Percentiles rank a stretch among this genome's conserved stretches.
These are phyloP conservation scores for Drosophila seguyi DNA, from an alignment of 1,140 invertebrate species.

Conservation along the genomic window DNA sequence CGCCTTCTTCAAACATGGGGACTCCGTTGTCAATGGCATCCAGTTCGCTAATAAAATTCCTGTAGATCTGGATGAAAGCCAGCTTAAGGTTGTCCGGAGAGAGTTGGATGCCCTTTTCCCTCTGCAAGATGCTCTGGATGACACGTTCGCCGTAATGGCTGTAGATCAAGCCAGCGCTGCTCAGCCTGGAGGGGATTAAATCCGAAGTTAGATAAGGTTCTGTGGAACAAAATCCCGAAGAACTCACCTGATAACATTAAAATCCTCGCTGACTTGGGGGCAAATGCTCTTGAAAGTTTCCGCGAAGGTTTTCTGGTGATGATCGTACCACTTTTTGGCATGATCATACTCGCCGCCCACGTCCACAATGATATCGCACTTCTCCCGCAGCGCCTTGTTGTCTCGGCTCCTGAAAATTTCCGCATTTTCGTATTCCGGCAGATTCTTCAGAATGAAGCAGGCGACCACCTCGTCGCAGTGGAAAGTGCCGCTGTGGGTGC, in stretches of 20 bases:
- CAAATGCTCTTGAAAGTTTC: slow-evolving; percentile 87
- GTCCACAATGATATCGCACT: slow-evolving; percentile 98
- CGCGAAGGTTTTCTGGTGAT: slow-evolving; percentile 94
- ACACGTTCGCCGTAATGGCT: slow-evolving; percentile 95
- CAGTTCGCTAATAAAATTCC: slow-evolving; percentile 96
- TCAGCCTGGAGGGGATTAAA: slow-evolving; percentile 89
- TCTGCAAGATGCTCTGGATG: slow-evolving; percentile 87
- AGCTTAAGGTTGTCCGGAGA: slow-evolving; percentile 86
- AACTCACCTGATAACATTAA: slow-evolving; percentile 86
- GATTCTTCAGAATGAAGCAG: slow-evolving; percentile 94
- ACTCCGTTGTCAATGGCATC: slow-evolving; percentile 99
- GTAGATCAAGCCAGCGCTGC: slow-evolving; percentile 98
- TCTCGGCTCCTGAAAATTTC: slow-evolving; percentile 91
- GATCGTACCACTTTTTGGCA: slow-evolving; percentile 93
- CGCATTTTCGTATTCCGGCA: slow-evolving; percentile 93
- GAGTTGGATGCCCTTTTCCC: slow-evolving; percentile 82
- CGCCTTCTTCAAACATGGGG: slow-evolving; percentile 89
- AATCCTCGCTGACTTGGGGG: slow-evolving; percentile 86
- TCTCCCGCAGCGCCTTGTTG: slow-evolving; percentile 88
- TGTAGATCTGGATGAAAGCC: slow-evolving; percentile 95
- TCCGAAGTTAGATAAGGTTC: neutral
- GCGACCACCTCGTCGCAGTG: slow-evolving; percentile 98
- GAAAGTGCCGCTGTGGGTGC: slow-evolving; percentile 93
- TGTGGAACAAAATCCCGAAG: neutral
- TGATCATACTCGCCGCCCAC: slow-evolving; percentile 96